A percentile compares a stretch with the other conserved stretches of the same genome.
Conservation (phyloP, 2,113 vertebrate species). For the Gnathonemus echidnorhynchus region DNA sequence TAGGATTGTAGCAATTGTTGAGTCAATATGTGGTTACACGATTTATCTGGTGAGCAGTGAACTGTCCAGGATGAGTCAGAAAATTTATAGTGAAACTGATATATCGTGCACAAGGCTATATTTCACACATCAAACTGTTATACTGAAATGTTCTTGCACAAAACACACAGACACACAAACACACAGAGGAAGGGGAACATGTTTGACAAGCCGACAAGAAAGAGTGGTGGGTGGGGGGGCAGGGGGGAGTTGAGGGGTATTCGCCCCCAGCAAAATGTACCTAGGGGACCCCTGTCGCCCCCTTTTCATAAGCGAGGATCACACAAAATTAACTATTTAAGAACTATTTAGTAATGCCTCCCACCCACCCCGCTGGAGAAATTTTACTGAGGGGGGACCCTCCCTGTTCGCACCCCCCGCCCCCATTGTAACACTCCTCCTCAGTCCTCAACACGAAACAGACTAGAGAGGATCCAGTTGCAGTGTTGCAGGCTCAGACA, state of each 20-base stretch:
- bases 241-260: not conserved
- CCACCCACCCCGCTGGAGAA: not conserved
- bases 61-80: not conserved
- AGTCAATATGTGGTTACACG: not conserved
- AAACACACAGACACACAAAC: not conserved
- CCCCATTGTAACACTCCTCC: not conserved
- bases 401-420: not conserved
- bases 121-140: not conserved
- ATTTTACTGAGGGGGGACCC: not conserved
- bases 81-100: not conserved
- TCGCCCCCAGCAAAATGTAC: not conserved
- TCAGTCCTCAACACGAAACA: not conserved
- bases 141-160: not conserved
- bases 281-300: not conserved
- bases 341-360: not conserved
- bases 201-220: not conserved
- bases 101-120: not conserved
- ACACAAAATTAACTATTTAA: not conserved
- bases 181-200: not conserved
- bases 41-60: not conserved
- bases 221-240: not conserved
- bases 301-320: not conserved
- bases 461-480: not conserved
- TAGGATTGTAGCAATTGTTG: not conserved
- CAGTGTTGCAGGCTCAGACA: not conserved